Conservation (phyloP, 2,797 vertebrate genomes). For the Eospalax fontanierii region DNA sequence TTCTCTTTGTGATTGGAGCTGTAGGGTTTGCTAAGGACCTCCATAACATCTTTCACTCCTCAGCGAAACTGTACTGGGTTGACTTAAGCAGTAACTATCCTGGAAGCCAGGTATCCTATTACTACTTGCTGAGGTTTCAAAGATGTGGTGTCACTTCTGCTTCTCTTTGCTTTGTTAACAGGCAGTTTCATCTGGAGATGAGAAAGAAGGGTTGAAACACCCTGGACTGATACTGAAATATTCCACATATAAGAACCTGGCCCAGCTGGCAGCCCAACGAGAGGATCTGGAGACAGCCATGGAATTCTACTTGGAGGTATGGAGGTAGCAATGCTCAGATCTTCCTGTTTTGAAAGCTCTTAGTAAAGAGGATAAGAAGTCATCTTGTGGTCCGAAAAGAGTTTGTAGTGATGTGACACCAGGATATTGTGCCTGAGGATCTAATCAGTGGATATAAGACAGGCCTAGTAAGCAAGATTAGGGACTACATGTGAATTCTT, state of each 20-base stretch:
- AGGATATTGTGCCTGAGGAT: not conserved
- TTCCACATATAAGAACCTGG: constrained; percentile 98
- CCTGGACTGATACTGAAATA: constrained; percentile 99
- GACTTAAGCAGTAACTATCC: not conserved
- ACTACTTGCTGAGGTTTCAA: not conserved
- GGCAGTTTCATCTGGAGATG: constrained; percentile 96
- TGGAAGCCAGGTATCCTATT: not conserved
- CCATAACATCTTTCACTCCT: not conserved
- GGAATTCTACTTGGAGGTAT: constrained; percentile 97
- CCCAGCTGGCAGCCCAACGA: constrained; percentile 93
- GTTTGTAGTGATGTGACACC: not conserved
- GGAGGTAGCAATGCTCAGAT: not conserved
- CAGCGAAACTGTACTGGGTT: not conserved
- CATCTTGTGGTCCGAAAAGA: not conserved
- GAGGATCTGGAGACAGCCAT: constrained; percentile 97
- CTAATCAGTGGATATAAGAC: not conserved
- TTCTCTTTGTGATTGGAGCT: not conserved
- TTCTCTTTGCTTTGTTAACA: constrained; percentile 82
- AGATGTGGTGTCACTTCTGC: not conserved
- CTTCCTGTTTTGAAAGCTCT: not conserved
- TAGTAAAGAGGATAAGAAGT: not conserved
- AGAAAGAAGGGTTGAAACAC: constrained; percentile 96
- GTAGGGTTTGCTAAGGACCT: not conserved
- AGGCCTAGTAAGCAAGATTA: not conserved
- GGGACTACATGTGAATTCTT: not conserved